Percentiles rank a stretch among this genome's conserved stretches.
Evolutionary conservation across 1,140 invertebrate genomes (phyloP).

Genomic region (Drosophila tristis): DNA sequence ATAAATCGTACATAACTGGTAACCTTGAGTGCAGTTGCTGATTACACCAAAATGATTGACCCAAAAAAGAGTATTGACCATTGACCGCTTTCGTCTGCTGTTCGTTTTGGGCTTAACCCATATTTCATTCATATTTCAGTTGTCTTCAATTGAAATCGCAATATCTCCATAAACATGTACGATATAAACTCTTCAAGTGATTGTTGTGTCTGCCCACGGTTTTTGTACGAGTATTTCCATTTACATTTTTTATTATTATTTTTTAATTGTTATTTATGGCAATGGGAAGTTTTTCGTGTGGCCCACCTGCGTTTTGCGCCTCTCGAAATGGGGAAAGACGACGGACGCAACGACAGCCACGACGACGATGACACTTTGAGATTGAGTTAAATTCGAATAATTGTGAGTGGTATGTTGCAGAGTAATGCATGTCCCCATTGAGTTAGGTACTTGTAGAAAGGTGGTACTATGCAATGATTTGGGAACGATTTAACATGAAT

Average conservation of each 20-base stretch:
- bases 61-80: constrained; percentile 2
- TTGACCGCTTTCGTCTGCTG: constrained; percentile 4
- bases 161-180: constrained; percentile 8
- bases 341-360: constrained; percentile 20
- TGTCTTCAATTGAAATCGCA: constrained; percentile 30
- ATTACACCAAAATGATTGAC: constrained; percentile 9
- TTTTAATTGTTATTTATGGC: constrained; percentile 53
- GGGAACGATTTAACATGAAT: neutral
- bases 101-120: constrained; percentile 25
- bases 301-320: constrained; percentile 36
- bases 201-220: constrained; percentile 39
- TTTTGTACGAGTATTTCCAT: constrained; percentile 31
- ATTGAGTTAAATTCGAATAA: constrained; percentile 23
- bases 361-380: constrained; percentile 25
- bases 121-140: constrained; percentile 11
- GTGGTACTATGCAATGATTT: neutral
- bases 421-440: neutral
- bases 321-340: constrained; percentile 4
- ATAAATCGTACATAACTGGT: no score
- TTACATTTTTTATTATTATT: constrained; percentile 45
- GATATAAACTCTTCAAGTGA: constrained; percentile 33
- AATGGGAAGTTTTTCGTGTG: constrained; percentile 30
- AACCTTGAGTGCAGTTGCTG: no score
- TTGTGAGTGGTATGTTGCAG: constrained; percentile 17
- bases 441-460: no score